phyloP scores from a whole-genome alignment of 1,140 invertebrate genomes.

The Diachasma alloeum region DNA sequence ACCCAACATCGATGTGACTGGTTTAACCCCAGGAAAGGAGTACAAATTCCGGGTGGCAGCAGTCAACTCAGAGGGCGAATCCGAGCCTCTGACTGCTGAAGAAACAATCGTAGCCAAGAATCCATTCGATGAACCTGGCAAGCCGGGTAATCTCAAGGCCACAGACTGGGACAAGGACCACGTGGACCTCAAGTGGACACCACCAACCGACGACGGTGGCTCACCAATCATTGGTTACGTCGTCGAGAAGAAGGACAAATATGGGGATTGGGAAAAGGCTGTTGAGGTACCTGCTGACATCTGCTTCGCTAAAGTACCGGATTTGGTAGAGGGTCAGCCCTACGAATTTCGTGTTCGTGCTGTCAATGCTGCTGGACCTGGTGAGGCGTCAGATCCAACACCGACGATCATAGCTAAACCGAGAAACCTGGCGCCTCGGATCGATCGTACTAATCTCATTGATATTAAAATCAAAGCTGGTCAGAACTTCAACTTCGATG shows the following conservation, averaged over 20 bases:
- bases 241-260: slow-evolving; percentile 93
- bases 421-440: slow-evolving; percentile 84
- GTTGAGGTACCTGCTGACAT: slow-evolving; percentile 80
- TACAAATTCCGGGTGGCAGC: slow-evolving; percentile 96
- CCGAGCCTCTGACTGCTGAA: slow-evolving; percentile 88
- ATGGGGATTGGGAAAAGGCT: slow-evolving; percentile 93
- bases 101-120: slow-evolving; percentile 93
- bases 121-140: slow-evolving; percentile 94
- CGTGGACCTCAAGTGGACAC: slow-evolving; percentile 88
- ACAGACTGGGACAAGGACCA: slow-evolving; percentile 97
- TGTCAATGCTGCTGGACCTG: slow-evolving; percentile 92
- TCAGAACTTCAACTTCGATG: slow-evolving; percentile 82
- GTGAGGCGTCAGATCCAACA: slow-evolving; percentile 88
- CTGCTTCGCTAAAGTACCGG: slow-evolving; percentile 85
- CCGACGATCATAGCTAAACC: slow-evolving; percentile 91
- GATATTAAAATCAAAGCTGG: slow-evolving; percentile 89
- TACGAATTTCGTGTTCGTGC: slow-evolving; percentile 93
- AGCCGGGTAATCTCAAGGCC: slow-evolving; percentile 88
- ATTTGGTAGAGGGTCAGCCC: slow-evolving; percentile 88
- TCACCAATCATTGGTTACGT: slow-evolving; percentile 87
- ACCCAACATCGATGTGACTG: slow-evolving; percentile 83
- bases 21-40: slow-evolving; percentile 88
- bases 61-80: slow-evolving; percentile 96
- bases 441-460: slow-evolving; percentile 87
- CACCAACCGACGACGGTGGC: slow-evolving; percentile 83